Conservation (phyloP, 2,888 invertebrate genomes). For the Chymomyza procnemis region DNA sequence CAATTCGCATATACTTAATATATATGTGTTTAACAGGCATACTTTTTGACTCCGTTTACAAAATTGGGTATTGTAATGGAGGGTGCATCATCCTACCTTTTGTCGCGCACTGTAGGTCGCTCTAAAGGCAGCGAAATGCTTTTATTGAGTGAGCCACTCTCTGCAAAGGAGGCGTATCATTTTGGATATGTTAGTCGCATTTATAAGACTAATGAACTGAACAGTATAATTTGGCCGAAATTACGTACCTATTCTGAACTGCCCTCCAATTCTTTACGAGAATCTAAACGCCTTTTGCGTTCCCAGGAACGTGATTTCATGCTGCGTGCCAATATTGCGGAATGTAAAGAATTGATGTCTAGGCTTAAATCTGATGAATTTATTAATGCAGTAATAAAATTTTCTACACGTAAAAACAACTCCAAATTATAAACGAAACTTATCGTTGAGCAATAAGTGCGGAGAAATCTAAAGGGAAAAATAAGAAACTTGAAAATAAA, state of each 20-base stretch:
- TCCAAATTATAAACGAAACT: slow-evolving; percentile 68
- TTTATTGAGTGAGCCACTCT: slow-evolving; percentile 86
- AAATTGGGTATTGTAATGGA: slow-evolving; percentile 91
- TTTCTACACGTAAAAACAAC: slow-evolving; percentile 59
- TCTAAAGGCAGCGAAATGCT: slow-evolving; percentile 85
- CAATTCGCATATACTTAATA: not conserved
- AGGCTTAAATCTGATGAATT: slow-evolving; percentile 85
- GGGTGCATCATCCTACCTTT: slow-evolving; percentile 91
- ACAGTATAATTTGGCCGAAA: slow-evolving; percentile 82
- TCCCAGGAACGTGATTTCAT: slow-evolving; percentile 82
- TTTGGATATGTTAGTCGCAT: slow-evolving; percentile 89
- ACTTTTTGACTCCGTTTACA: slow-evolving; percentile 93
- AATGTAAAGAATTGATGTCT: slow-evolving; percentile 83
- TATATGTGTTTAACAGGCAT: slow-evolving; percentile 82
- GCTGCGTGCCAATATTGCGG: slow-evolving; percentile 83
- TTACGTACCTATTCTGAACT: slow-evolving; percentile 80
- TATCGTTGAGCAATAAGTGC: not conserved
- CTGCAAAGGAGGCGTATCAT: slow-evolving; percentile 87
- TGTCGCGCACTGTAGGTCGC: slow-evolving; percentile 90
- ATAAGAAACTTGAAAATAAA: too few relatives aligned
- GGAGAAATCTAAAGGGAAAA: not conserved
- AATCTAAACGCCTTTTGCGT: slow-evolving; percentile 86
- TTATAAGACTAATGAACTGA: slow-evolving; percentile 83
- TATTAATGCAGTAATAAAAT: slow-evolving; percentile 79
- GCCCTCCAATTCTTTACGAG: slow-evolving; percentile 81